Base-by-base conservation (phyloP, 2,797 vertebrate species). In the Girardinus metallicus region DNA sequence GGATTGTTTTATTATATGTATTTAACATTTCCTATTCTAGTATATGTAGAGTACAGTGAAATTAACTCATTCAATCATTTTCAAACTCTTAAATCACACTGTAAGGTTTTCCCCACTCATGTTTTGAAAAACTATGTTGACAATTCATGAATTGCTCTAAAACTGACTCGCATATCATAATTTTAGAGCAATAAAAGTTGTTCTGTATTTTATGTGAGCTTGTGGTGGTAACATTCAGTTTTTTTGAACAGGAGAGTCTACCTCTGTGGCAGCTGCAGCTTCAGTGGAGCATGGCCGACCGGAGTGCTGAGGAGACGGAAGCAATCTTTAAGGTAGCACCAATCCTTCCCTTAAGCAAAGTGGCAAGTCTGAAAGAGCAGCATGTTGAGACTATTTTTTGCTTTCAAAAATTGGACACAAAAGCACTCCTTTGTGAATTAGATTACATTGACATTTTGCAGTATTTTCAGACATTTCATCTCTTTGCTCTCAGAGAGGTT, bases 261-360 rank as follows among this genome's bases (percentile, higher is more conserved):
- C 95, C 97, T 0, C 75, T 99, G 46, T 99, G 98, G 98, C 94
- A 90, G 85, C 94, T 98, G 75, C 96, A 95, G 95, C 90, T 96
- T 46, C 94, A 97, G 83, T 99, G 98, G 98, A 99, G 97, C 72
- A 91, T 92, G 84, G 80, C 78, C 31, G 82, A 86, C 6, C 92
- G 96, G 87, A 94, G 87, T 83, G 91, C 93, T 0, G 95, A 97
- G 51, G 94, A 97, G 75, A 98, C 97, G 0, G 96, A 98, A 81
- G 91, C 93, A 7, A 60, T 98, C 70, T 99, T 97, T 89, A 95
- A 98, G 98, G 98, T 99, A 95, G 21, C 75, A 4, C 53, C 29
- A 47, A 29, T 71, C 44, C 26, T 71, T 26, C 41, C 68, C 26
- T 44, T 26, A 3, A 70, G 66, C 39, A n/a, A 71, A 71, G 12